A percentile compares a stretch with the other conserved stretches of the same genome.
Evolutionary conservation across 2,888 invertebrate species (phyloP).

Genomic region (Dexiosoma caninum): DNA sequence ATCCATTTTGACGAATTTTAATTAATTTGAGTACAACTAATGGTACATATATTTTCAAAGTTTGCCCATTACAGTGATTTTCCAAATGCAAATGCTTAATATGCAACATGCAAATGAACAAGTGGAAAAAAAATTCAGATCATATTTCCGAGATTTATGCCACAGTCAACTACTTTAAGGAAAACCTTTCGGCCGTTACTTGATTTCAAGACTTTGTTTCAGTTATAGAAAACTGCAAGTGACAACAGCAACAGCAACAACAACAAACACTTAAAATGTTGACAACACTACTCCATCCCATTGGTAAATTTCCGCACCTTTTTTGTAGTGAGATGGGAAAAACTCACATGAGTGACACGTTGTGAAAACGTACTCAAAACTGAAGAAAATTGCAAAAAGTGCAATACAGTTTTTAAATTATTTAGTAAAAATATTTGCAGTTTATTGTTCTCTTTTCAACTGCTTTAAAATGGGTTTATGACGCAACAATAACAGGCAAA

Average conservation of each 20-base stretch:
- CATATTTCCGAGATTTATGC: conserved; percentile 56
- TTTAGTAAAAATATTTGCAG: no score
- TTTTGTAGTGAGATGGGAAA: conserved; percentile 5
- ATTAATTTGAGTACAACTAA: no score
- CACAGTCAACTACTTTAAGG: conserved; percentile 5
- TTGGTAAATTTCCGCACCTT: conserved; percentile 16
- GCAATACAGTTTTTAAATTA: no score
- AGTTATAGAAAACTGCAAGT: conserved; percentile 22
- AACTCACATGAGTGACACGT: neutral
- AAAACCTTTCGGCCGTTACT: conserved; percentile 19
- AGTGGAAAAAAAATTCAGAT: conserved; percentile 13
- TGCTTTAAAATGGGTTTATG: no score
- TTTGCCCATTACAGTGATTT: neutral
- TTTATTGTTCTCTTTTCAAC: no score
- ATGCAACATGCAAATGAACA: conserved; percentile 28
- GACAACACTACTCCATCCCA: neutral
- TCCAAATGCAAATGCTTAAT: neutral
- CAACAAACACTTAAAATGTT: neutral
- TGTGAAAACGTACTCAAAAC: no score
- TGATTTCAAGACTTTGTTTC: conserved; percentile 2
- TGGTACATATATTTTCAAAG: no score
- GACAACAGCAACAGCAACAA: neutral
- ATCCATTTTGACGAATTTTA: no score
- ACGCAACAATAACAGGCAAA: no score
- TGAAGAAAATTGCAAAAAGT: no score